phyloP scores from a whole-genome alignment of 2,888 invertebrate genomes.

The Strigamia crassipes region DNA sequence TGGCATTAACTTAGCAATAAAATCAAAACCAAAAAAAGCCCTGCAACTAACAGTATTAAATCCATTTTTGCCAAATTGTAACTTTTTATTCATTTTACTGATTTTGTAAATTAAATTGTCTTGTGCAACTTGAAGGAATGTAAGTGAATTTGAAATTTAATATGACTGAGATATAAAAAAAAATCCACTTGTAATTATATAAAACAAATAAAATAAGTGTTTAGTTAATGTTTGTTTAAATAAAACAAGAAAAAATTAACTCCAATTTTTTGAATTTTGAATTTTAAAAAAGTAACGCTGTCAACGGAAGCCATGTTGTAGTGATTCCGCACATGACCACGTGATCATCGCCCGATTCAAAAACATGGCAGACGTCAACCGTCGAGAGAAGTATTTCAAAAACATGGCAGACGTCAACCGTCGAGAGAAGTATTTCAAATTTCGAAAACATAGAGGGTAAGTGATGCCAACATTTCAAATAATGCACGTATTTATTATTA shows the following conservation, averaged over 20 bases:
- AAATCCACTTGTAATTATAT: conserved; percentile 20
- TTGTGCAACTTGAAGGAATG: conserved; percentile 1
- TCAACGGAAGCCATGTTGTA: too few species aligned
- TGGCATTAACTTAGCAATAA: conserved; percentile 25
- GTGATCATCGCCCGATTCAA: too few species aligned
- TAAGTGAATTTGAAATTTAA: background rate
- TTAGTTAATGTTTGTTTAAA: background rate
- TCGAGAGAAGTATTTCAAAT: too few species aligned
- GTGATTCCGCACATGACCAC: too few species aligned
- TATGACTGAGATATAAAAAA: background rate
- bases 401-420: too few species aligned
- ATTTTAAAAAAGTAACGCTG: too few species aligned
- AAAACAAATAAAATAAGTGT: conserved; percentile 13
- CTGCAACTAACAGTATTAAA: conserved; percentile 33
- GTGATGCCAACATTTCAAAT: too few species aligned
- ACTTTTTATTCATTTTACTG: background rate
- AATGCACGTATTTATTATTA: too few species aligned
- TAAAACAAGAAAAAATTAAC: background rate
- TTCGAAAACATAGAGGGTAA: too few species aligned
- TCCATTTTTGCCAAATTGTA: background rate
- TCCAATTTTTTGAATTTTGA: too few species aligned
- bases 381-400: too few species aligned
- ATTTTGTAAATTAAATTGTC: background rate
- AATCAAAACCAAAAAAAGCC: conserved; percentile 24
- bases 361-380: too few species aligned